Evolutionary conservation across 2,888 invertebrate species (phyloP), one percentile per base, ranked within the genome.

Genomic region (Thalpophila matura): DNA sequence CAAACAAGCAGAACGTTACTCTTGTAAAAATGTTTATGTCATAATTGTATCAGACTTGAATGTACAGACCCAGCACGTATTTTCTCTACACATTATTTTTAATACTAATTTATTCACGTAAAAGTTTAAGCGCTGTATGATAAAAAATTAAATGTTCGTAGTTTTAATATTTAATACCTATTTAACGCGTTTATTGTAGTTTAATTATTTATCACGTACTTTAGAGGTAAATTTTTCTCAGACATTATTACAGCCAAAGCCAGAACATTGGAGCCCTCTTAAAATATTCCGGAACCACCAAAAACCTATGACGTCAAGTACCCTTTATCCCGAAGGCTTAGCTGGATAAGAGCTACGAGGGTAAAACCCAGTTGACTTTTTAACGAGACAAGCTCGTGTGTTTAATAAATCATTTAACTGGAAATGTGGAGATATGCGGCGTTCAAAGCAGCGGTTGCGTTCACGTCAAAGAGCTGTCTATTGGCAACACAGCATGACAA

Each of bases 401-500:
- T 67, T 73, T 74, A 68, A 77, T 75, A 73, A 72, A 76, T 76
- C 49, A 76, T 72, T 69, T 68, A 68, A 53, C 60, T 56, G 43
- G 54, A 63, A 69, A 70, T 66, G 50, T 45, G 38, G 46, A 63
- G 22, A 67, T 72, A 73, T 81, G 59, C 72, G 63, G 68, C 54
- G 66, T 71, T 70, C 79, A 82, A 82, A 75, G 68, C 57, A 35
- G 71, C 71, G 74, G 79, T 74, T 64, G 57, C 70, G 66, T 67
- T 82, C 79, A 85, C 83, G 83, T 85, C 86, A 87, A 77, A 83
- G 74, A 61, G 76, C 73, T 46, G 68, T 74, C 61, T 78, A 83
- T 80, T 77, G 82, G 79, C 79, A 81, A 83, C 81, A 74, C 77
- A 58, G 74, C 76, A 77, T 83, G 85, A 87, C 86, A 87, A 87